These are phyloP conservation scores for Lanius collurio DNA, from an alignment of 2,113 vertebrate genomes.

Conservation along the genomic window DNA sequence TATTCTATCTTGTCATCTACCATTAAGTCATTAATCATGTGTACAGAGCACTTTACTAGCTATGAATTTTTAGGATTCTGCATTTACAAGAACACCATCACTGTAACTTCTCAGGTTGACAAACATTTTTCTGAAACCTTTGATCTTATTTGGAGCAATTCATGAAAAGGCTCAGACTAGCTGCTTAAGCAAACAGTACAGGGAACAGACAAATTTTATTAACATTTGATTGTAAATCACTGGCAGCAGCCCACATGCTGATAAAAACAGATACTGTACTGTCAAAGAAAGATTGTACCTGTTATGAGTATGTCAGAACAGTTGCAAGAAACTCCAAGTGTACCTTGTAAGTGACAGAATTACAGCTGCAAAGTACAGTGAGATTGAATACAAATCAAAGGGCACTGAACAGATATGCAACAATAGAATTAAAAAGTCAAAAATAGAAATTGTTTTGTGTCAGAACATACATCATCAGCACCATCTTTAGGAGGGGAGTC, in stretches of 20 bases:
- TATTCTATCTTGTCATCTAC: conserved; percentile 70
- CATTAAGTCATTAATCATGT: conserved; percentile 65
- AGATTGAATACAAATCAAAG: neutral
- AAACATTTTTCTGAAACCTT: conserved; percentile 62
- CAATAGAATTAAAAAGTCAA: neutral
- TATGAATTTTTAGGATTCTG: conserved; percentile 63
- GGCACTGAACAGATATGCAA: neutral
- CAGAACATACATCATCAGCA: neutral
- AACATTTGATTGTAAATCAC: conserved; percentile 54
- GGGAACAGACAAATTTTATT: conserved; percentile 59
- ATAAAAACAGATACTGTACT: conserved; percentile 1
- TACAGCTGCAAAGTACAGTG: neutral
- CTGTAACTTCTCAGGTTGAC: conserved; percentile 16
- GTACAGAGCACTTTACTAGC: conserved; percentile 56
- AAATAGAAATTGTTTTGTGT: conserved; percentile 7
- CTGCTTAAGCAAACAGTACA: conserved; percentile 61
- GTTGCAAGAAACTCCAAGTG: neutral
- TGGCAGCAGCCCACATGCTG: neutral
- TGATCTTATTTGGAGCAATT: conserved; percentile 65
- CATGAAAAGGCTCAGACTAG: conserved; percentile 45
- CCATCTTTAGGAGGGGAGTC: neutral
- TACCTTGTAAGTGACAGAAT: neutral
- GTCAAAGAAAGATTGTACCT: conserved; percentile 12
- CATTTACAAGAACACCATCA: conserved; percentile 39
- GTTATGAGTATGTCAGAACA: neutral